Conservation (phyloP, 2,113 vertebrate genomes). For the Galbula dea region DNA sequence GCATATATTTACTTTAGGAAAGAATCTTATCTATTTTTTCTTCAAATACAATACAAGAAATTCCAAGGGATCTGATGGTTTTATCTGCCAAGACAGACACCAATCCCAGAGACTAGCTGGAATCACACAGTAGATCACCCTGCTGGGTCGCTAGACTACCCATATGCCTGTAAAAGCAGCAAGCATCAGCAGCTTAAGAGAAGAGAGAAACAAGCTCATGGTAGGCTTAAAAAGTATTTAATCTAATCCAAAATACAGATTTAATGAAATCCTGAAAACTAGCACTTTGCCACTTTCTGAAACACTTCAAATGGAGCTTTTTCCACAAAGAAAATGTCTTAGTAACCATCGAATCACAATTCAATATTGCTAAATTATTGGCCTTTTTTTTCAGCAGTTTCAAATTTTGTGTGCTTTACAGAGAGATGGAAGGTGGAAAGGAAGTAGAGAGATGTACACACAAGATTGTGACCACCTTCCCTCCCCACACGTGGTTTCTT, state of each 20-base stretch:
- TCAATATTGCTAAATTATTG: not conserved
- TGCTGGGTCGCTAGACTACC: not conserved
- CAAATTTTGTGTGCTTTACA: not conserved
- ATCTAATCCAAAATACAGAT: not conserved
- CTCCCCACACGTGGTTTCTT: accelerated
- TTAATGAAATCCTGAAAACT: not conserved
- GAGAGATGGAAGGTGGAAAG: not conserved
- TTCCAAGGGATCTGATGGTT: not conserved
- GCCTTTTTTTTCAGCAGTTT: not conserved
- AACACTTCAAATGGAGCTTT: not conserved
- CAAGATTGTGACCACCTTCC: not conserved
- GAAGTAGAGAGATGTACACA: not conserved
- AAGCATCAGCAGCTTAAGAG: not conserved
- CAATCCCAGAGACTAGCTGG: not conserved
- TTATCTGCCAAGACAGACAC: not conserved
- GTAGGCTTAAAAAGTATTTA: not conserved
- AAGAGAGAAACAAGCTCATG: not conserved
- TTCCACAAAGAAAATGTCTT: not conserved
- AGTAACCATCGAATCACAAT: not conserved
- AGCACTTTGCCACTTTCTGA: not conserved
- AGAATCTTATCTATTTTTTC: not conserved
- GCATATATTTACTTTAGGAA: not conserved
- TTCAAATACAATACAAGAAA: not conserved
- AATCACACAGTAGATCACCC: not conserved
- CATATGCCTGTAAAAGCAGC: not conserved